Evolutionary conservation across 2,888 invertebrate genomes (phyloP).

Genomic region (Volucella bombylans): DNA sequence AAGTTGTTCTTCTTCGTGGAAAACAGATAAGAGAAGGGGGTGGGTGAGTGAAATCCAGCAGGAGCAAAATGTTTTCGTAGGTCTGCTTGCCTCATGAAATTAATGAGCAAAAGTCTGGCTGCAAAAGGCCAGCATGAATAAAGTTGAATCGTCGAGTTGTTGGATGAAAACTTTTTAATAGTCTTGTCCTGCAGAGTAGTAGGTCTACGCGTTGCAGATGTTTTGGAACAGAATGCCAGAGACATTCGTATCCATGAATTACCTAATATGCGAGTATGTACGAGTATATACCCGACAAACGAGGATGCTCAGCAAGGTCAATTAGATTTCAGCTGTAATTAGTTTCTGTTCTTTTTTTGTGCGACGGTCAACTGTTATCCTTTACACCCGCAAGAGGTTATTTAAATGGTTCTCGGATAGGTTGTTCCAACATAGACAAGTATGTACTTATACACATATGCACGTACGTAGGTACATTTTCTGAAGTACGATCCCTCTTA

Average conservation of each 20-base stretch:
- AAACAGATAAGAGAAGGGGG: constrained; percentile 9
- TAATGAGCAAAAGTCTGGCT: constrained; percentile 59
- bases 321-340: neutral
- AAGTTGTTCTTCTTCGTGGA: constrained; percentile 25
- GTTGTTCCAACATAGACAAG: neutral
- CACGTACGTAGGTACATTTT: neutral
- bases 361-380: neutral
- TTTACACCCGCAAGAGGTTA: no score
- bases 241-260: no score
- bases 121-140: constrained; percentile 45
- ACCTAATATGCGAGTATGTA: no score
- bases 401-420: constrained; percentile 2
- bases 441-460: constrained; percentile 4
- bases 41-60: constrained; percentile 12
- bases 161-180: constrained; percentile 61
- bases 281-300: neutral
- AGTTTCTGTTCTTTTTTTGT: neutral
- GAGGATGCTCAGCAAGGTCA: neutral
- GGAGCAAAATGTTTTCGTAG: constrained; percentile 12
- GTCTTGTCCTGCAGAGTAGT: constrained; percentile 35
- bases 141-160: constrained; percentile 51
- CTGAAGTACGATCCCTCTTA: constrained; percentile 1
- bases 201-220: constrained; percentile 42
- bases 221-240: neutral
- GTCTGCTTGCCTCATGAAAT: constrained; percentile 42